These are phyloP conservation scores for Chymomyza procnemis DNA, from an alignment of 2,888 invertebrate species.

Conservation along the genomic window DNA sequence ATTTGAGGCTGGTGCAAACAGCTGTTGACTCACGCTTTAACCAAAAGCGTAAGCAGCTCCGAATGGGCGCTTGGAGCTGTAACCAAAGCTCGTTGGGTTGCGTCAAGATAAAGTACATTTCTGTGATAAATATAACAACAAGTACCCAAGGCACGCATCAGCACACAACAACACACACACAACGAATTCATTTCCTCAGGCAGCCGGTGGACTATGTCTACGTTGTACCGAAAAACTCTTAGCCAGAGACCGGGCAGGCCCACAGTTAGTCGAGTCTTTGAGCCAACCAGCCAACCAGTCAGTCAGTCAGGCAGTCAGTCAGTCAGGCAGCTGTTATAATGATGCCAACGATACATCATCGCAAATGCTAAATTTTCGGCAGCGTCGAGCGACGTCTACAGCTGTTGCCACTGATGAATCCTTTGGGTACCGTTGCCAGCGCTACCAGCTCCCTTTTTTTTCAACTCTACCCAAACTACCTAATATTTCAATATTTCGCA, in stretches of 20 bases:
- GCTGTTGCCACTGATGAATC: conserved; percentile 71
- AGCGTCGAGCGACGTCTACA: conserved; percentile 57
- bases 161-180: neutral
- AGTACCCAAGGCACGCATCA: conserved; percentile 71
- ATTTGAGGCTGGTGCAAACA: conserved; percentile 42
- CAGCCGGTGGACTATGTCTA: neutral
- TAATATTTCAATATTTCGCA: conserved; percentile 71
- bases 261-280: neutral
- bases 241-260: neutral
- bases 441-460: neutral
- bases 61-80: conserved; percentile 23
- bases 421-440: conserved; percentile 63
- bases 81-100: conserved; percentile 18
- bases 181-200: conserved; percentile 51
- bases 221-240: neutral
- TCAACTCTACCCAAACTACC: conserved; percentile 18
- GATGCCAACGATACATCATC: conserved; percentile 74
- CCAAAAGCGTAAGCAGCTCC: neutral
- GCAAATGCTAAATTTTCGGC: conserved; percentile 72
- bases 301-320: no score
- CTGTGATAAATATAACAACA: conserved; percentile 72
- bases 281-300: no score
- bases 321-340: conserved; percentile 60
- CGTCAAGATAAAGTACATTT: conserved; percentile 68
- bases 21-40: conserved; percentile 60